These are phyloP conservation scores for Crocodylus rhombifer DNA, from an alignment of 2,797 vertebrate species.

Conservation along the genomic window DNA sequence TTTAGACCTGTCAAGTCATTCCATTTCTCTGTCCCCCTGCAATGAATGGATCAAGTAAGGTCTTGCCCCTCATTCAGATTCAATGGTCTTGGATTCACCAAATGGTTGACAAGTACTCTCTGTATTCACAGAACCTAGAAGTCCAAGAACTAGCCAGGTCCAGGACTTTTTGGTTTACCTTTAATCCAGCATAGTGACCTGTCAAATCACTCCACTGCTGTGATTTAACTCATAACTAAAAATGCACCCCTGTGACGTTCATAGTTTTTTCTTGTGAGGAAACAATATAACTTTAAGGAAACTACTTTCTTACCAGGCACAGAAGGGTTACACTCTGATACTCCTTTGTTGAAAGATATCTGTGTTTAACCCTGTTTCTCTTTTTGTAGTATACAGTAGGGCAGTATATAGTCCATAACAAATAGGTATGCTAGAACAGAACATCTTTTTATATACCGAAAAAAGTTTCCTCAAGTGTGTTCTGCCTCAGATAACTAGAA, in stretches of 20 bases:
- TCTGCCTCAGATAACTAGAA: neutral
- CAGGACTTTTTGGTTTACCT: too few relatives aligned
- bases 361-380: neutral
- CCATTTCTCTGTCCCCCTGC: too few relatives aligned
- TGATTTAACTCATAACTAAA: neutral
- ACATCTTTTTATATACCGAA: neutral
- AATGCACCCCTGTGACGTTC: constrained; percentile 15
- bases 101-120: too few relatives aligned
- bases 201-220: neutral
- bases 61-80: too few relatives aligned
- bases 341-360: neutral
- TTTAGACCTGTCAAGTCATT: neutral
- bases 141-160: too few relatives aligned
- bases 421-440: neutral
- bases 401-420: neutral
- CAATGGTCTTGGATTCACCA: too few relatives aligned
- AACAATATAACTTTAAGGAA: neutral
- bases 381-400: neutral
- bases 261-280: neutral
- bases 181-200: neutral
- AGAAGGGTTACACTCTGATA: neutral
- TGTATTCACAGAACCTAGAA: too few relatives aligned
- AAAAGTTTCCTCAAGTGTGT: neutral
- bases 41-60: too few relatives aligned
- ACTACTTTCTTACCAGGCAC: neutral